A percentile compares a stretch with the other conserved stretches of the same genome.
These are phyloP conservation scores for Acanthoscelides obtectus DNA, from an alignment of 2,888 invertebrate genomes.

Conservation along the genomic window DNA sequence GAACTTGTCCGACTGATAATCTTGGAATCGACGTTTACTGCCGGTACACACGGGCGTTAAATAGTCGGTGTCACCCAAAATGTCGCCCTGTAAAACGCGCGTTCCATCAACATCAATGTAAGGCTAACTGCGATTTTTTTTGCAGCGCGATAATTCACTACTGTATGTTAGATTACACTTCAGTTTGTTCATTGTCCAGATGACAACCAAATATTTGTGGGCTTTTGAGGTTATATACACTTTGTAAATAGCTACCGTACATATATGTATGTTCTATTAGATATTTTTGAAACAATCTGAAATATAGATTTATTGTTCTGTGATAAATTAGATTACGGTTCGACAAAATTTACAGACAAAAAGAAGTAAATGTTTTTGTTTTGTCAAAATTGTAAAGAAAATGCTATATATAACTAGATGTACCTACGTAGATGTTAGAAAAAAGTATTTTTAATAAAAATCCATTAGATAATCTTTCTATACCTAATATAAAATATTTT, in stretches of 20 bases:
- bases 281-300: not conserved
- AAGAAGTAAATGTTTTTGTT: not conserved
- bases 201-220: too few relatives aligned
- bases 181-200: too few relatives aligned
- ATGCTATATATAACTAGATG: constrained; percentile 35
- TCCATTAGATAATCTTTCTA: constrained; percentile 26
- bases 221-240: too few relatives aligned
- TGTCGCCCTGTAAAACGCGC: too few relatives aligned
- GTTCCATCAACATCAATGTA: too few relatives aligned
- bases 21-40: too few relatives aligned
- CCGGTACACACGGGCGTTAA: too few relatives aligned
- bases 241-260: not conserved
- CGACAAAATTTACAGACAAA: not conserved
- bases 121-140: too few relatives aligned
- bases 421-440: constrained; percentile 30
- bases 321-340: not conserved
- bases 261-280: not conserved
- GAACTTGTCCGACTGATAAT: too few relatives aligned
- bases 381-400: not conserved
- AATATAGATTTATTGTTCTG: not conserved
- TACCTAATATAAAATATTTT: constrained; percentile 26
- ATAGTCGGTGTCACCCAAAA: too few relatives aligned
- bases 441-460: constrained; percentile 36
- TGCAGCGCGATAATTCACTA: too few relatives aligned
- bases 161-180: too few relatives aligned